Evolutionary conservation across 35 echinoderm and acorn worm species (phyloP), one percentile per base, ranked within the genome.

Genomic region (Stichopus chloronotus): DNA sequence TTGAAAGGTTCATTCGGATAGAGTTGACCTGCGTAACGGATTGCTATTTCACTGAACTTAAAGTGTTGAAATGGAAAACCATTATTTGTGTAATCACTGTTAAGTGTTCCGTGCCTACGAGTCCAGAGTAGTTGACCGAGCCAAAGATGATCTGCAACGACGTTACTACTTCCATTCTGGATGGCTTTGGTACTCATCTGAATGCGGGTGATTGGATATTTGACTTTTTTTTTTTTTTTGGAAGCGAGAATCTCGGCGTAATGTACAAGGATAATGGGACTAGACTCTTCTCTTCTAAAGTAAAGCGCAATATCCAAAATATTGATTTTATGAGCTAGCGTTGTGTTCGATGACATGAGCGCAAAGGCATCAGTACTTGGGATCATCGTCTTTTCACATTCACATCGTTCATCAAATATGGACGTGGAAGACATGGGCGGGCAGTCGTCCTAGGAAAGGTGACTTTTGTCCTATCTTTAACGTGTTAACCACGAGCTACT

Each of bases 51-150:
- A 43, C 30, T 43, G 30, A 43, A 43, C 30, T 43, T 43, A 43
- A 43, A 43, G 30, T 43, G 30, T 43, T 83, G 20, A 57, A 95
- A 95, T 53, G 79, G 81, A 43, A 81, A 95, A 4, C 91, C 91
- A 25, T 92, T 87, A 52, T 92, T 93, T 14, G 16, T 10, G 30
- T 83, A 93, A 56, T 54, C 78, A 0, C 92, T 92, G 53, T 96
- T 96, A 82, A 93, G 52, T 55, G 17, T 13, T 56, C n/a, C 4
- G 78, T 90, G 17, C 91, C 76, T 4, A 96, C 95, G 14, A 83
- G 81, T 4, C 79, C 63, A 20, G 5, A 87, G 94, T 12, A 90
- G 58, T 57, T 93, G 85, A 5, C 95, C 95, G 0, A 94, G 17
- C 86, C 86, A 88, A 7, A 57, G 13, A 53, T 88, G 24, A 88